Evolutionary conservation across 1,140 invertebrate genomes (phyloP), one percentile per base, ranked within the genome.

Genomic region (Drosophila hydei): DNA sequence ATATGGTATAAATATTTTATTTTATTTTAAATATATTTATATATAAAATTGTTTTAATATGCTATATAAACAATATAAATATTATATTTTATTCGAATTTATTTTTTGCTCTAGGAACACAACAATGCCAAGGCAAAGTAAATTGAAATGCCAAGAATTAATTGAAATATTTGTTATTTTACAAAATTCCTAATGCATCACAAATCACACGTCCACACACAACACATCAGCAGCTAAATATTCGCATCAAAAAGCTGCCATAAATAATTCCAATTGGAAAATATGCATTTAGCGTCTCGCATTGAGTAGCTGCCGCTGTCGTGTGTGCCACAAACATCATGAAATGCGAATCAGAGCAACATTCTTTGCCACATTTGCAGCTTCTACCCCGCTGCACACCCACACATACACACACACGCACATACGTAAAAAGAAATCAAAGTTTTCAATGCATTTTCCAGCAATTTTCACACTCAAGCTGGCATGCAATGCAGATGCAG

Each of bases 391-490:
- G 23, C 19, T 23, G 19, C 21, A 23, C 19, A 11, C 21, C 8
- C 21, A 12, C 45, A 48, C 47, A 50, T n/a, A 27, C 19, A n/a
- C 5, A 1, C 19, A 12, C 1, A 23, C 43, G 1, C 18, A 47
- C 11, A 47, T 11, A 48, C 2, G 21, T 48, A 6, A 16, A 7
- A 18, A 64, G 48, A 71, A 71, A 64, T 64, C 43, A 71, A 70
- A 71, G 14, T 43, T 65, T 65, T 63, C 52, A 47, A 23, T 58
- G 60, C 68, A 58, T 77, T 77, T 80, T 87, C 77, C 81, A 80
- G 73, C 71, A 85, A 85, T 81, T 87, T 85, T 87, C 81, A 87
- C 70, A 85, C 77, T 51, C 74, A 87, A 85, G 81, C 80, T 85
- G 81, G 52, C 77, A 87, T 85, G 73, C 72, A 79, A 64, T 84